Conservation (phyloP, 2,797 vertebrate species). For the Chaunax sp. region DNA sequence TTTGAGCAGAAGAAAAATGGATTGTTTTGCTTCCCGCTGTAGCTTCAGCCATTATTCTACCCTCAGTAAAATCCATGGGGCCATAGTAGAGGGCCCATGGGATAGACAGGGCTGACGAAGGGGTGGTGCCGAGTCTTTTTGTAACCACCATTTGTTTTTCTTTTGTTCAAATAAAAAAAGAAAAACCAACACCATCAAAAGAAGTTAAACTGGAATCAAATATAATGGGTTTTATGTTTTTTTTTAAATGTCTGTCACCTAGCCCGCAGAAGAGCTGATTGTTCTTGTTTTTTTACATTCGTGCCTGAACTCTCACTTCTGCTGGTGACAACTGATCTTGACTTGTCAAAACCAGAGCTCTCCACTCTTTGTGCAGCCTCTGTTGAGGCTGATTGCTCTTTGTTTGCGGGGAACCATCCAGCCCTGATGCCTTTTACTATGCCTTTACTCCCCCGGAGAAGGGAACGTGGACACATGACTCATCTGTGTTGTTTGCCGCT, state of each 20-base stretch:
- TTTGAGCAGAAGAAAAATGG: background rate
- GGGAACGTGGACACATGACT: background rate
- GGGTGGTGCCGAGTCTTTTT: background rate
- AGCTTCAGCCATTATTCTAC: background rate
- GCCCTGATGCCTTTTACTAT: slow-evolving; percentile 45
- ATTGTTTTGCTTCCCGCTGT: background rate
- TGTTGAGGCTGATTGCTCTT: slow-evolving; percentile 69
- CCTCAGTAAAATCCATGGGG: background rate
- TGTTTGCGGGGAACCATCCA: slow-evolving; percentile 79
- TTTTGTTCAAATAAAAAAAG: background rate
- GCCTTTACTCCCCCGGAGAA: background rate
- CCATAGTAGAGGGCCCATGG: background rate
- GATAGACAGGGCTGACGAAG: background rate
- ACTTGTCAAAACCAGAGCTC: slow-evolving; percentile 80
- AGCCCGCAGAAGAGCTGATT: slow-evolving; percentile 2
- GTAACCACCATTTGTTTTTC: background rate
- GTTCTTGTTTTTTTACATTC: slow-evolving; percentile 20
- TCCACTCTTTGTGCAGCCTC: slow-evolving; percentile 74
- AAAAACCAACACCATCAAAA: background rate
- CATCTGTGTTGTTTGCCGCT: slow-evolving; percentile 4
- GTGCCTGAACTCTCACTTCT: slow-evolving; percentile 60
- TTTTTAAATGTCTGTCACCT: background rate
- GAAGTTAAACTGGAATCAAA: background rate
- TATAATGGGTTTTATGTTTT: background rate
- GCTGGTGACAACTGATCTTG: slow-evolving; percentile 73